Evolutionary conservation across 2,113 vertebrate genomes (phyloP), one percentile per base, ranked within the genome.

Genomic region (Brachyhypopomus gauderio): DNA sequence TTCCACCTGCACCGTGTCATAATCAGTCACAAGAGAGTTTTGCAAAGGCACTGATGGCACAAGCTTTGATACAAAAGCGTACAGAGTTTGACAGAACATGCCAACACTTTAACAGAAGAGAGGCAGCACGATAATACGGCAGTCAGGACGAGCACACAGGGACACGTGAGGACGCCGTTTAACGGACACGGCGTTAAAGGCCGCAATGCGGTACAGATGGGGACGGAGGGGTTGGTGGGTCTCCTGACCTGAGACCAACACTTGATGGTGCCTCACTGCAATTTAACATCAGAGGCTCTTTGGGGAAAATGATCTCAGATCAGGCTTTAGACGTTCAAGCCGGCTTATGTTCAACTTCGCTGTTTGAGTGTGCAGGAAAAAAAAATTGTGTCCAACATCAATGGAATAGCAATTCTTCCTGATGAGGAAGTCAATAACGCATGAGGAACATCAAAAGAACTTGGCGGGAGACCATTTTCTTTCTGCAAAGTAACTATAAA

Each of bases 401-500:
- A 30, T 30, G 27, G 23, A 77, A 76, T 23, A 41, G 11, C 55
- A 62, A 5, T 58, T 41, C 36, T 16, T 25, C 58, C 70, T 12
- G 78, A 74, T 73, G 63, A 73, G 34, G 38, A 30, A 22, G 58
- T 74, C 71, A 55, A 74, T 74, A 74, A 74, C 70, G 48, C 78
- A 72, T 14, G 70, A 73, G 48, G 67, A 80, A 75, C 36, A 76
- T 81, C 74, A 19, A 63, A 72, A 25, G 56, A 66, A 67, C 64
- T 36, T 36, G 60, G 72, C 25, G 38, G 74, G 17, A 45, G 79
- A 48, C 67, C 56, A 71, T 77, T 71, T n/a, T 77, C 62, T 59
- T 70, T 70, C 69, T 48, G 64, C 55, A 22, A 79, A 25, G n/a
- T 27, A 55, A 52, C 60, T 82, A 48, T 79, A 55, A 34, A 83